Evolutionary conservation across 2,797 vertebrate species (phyloP).

Genomic region (Anguilla megastoma): DNA sequence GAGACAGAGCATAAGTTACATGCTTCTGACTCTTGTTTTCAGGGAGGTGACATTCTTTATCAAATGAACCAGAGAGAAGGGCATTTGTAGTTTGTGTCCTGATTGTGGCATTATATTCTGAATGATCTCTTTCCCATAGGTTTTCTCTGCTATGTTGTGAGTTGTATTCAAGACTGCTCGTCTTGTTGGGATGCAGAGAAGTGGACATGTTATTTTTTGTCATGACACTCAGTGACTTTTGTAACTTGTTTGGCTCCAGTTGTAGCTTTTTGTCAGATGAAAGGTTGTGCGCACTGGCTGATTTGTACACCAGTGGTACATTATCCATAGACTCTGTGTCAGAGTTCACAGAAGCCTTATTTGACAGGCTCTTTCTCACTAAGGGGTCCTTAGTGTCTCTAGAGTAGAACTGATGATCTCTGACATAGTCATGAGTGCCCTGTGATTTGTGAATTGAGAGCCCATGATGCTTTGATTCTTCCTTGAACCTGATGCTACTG

Average conservation of each 20-base stretch:
- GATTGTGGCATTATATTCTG: constrained; percentile 61
- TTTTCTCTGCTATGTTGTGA: constrained; percentile 35
- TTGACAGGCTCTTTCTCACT: constrained; percentile 61
- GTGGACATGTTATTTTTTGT: constrained; percentile 59
- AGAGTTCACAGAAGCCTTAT: constrained; percentile 60
- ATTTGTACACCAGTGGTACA: constrained; percentile 80
- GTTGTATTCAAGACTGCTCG: constrained; percentile 66
- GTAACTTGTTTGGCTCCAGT: constrained; percentile 71
- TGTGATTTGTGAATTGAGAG: constrained; percentile 70
- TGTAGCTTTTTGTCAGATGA: constrained; percentile 71
- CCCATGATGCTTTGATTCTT: constrained; percentile 60
- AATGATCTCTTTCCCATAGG: constrained; percentile 47
- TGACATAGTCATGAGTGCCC: constrained; percentile 69
- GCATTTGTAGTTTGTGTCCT: constrained; percentile 70
- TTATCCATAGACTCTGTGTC: constrained; percentile 76
- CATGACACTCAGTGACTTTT: constrained; percentile 84
- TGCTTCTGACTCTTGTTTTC: constrained; percentile 70
- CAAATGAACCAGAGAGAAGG: constrained; percentile 66
- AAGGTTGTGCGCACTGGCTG: constrained; percentile 89
- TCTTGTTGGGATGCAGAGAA: constrained; percentile 56
- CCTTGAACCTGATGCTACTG: constrained; percentile 61
- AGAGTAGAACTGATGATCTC: constrained; percentile 45
- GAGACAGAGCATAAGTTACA: constrained; percentile 74
- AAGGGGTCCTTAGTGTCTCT: constrained; percentile 52
- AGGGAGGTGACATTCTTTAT: constrained; percentile 55